Evolutionary conservation across 1,140 invertebrate species (phyloP).

Genomic region (Papilio polytes): DNA sequence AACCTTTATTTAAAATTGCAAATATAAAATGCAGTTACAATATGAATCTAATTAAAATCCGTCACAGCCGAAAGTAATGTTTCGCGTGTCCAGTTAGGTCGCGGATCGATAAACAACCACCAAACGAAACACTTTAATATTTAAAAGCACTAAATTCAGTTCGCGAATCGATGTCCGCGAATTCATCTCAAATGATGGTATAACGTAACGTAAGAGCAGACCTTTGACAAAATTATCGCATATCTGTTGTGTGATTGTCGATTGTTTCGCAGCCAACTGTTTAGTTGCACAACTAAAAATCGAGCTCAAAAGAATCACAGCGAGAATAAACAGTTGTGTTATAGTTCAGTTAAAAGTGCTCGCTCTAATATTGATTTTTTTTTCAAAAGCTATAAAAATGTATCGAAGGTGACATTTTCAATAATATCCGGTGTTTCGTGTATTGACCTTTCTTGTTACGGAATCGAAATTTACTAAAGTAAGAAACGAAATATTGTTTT

Average conservation of each 20-base stretch:
- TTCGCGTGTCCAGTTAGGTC: constrained; percentile 22
- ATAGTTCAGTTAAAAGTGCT: no score
- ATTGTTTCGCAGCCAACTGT: no score
- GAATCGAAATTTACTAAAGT: constrained; percentile 4
- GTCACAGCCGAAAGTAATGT: constrained; percentile 27
- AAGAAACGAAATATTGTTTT: background rate
- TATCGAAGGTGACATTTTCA: constrained; percentile 3
- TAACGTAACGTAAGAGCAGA: no score
- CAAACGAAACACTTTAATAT: constrained; percentile 47
- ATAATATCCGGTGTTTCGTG: constrained; percentile 6
- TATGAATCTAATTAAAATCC: constrained; percentile 14
- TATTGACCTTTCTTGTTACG: constrained; percentile 18
- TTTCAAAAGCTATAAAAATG: background rate
- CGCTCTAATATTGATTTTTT: no score
- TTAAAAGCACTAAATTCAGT: constrained; percentile 45
- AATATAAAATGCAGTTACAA: background rate
- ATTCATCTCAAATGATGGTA: background rate
- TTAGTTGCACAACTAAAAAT: no score
- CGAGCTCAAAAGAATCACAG: no score
- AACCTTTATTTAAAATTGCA: background rate
- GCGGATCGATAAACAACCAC: constrained; percentile 49
- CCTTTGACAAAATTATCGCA: no score
- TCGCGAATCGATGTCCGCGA: constrained; percentile 46
- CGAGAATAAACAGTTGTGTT: no score
- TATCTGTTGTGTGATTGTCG: no score